Evolutionary conservation across 2,888 invertebrate genomes (phyloP), one percentile per base, ranked within the genome.

Genomic region (Cremastobaeus sp.): DNA sequence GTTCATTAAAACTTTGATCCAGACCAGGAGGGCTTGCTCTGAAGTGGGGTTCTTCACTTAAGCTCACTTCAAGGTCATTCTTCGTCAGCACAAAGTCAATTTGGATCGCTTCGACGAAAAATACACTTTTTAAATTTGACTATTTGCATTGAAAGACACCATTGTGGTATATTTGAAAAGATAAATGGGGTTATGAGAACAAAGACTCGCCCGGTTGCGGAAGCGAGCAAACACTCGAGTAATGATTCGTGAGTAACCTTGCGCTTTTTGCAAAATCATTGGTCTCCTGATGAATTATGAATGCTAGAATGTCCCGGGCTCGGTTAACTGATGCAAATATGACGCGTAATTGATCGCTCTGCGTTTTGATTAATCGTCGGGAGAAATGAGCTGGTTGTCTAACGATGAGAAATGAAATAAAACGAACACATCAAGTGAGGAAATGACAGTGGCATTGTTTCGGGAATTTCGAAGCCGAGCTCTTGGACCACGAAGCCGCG

Each of bases 1-100:
- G 48, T 48, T 48, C 48, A 34, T 48, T 48, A 48, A 48, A 48
- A 48, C 32, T 48, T 48, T 48, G 48, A 48, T 34, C 32, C 32
- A 12, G 20, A 20, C 2, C 32, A 20, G 5, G 48, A 48, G 30
- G 18, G 17, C 34, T 20, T 48, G 20, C 34, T 20, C 34, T 34
- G 34, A 34, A 48, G 48, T 34, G 12, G 34, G 12, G 20, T 12
- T 48, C 20, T 17, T 15, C 28, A 14, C n/a, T 47, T 30, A 14
- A 6, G 9, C 34, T 32, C 48, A 34, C 34, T 12, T 48, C 48
- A 48, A 48, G 48, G 48, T 48, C 48, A 34, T 48, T 48, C 34
- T 4, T 11, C 43, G 18, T 41, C 20, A n/a, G 11, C 20, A 9
- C 20, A 20, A 41, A 14, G 30, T 14, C 6, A n/a, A n/a, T n/a